Conservation (phyloP, 92 coral and sea anemone genomes). For the Heliopora coerulea region DNA sequence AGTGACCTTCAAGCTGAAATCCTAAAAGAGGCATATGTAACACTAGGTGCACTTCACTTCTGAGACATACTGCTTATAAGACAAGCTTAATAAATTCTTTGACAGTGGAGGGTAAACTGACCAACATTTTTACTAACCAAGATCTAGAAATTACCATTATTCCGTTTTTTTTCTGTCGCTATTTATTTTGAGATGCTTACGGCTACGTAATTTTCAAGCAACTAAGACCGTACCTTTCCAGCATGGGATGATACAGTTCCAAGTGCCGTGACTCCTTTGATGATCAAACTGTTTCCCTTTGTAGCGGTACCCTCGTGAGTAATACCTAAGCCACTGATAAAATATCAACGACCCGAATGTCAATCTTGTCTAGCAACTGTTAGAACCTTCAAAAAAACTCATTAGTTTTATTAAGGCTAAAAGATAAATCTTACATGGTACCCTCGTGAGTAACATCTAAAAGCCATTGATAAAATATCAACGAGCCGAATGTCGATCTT, state of each 20-base stretch:
- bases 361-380: no score
- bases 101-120: no score
- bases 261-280: constrained; percentile 79
- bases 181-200: no score
- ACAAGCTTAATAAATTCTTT: no score
- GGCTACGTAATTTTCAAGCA: no score
- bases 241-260: constrained; percentile 86
- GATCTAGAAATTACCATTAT: not conserved
- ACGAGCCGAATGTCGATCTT: not conserved
- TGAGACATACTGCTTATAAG: no score
- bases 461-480: constrained; percentile 53
- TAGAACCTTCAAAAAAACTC: no score
- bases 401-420: no score
- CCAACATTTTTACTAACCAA: no score
- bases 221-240: constrained; percentile 99
- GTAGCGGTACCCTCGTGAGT: constrained; percentile 59
- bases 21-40: constrained; percentile 51
- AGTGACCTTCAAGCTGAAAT: constrained; percentile 81
- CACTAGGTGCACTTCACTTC: no score
- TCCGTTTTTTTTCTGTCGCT: not conserved
- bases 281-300: constrained; percentile 73
- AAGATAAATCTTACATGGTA: no score
- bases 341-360: not conserved
- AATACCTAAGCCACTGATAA: constrained; percentile 76
- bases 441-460: constrained; percentile 72